Percentiles rank a stretch among this genome's conserved stretches.
These are phyloP conservation scores for Megaleporinus macrocephalus DNA, from an alignment of 2,113 vertebrate species.

Conservation along the genomic window DNA sequence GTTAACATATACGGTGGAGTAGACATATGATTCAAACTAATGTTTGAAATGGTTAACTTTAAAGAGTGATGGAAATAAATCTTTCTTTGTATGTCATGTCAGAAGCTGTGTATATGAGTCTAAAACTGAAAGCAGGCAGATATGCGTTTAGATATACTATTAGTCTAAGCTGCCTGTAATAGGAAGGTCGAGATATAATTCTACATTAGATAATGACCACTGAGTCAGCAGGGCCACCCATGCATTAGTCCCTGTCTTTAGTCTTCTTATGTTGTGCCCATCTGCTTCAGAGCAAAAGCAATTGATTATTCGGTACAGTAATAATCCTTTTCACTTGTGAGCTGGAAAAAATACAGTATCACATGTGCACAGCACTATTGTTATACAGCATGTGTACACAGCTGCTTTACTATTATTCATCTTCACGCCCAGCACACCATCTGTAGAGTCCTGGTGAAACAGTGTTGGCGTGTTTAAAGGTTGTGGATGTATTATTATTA, in stretches of 20 bases:
- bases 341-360: neutral
- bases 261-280: neutral
- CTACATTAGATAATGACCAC: constrained; percentile 32
- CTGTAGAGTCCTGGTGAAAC: neutral
- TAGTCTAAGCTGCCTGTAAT: neutral
- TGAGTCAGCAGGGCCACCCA: constrained; percentile 3
- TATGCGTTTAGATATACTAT: constrained; percentile 14
- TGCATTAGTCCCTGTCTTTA: neutral
- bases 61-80: too few species aligned
- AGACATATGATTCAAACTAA: too few species aligned
- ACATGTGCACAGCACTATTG: neutral
- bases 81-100: neutral
- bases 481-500: too few species aligned
- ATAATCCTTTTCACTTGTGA: constrained; percentile 42
- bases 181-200: constrained; percentile 18
- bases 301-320: neutral
- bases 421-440: neutral
- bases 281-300: neutral
- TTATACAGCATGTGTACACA: neutral
- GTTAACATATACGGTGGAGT: too few species aligned
- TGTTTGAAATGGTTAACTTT: too few species aligned
- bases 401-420: neutral
- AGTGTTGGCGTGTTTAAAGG: neutral
- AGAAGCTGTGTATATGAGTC: neutral
- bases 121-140: neutral